phyloP scores from a whole-genome alignment of 2,797 vertebrate species.

The Acanthornis magna region DNA sequence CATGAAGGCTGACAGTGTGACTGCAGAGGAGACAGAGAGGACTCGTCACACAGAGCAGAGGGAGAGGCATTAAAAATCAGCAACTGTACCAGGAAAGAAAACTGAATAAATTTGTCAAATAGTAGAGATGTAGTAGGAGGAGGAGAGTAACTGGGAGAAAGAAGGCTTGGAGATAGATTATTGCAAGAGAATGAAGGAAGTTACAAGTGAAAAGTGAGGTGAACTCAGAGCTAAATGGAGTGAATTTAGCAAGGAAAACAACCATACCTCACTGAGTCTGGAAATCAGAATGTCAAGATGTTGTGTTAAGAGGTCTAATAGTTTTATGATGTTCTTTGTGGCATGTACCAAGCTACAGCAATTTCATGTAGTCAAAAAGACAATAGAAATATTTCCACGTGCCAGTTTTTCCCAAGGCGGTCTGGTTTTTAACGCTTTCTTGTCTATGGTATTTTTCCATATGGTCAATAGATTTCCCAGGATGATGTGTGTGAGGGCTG shows the following conservation, averaged over 20 bases:
- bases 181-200: neutral
- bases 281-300: neutral
- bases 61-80: neutral
- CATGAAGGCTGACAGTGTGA: neutral
- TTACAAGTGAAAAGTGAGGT: neutral
- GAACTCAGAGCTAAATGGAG: neutral
- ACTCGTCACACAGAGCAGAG: neutral
- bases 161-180: neutral
- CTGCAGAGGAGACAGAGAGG: neutral
- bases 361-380: neutral
- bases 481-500: neutral
- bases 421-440: neutral
- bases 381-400: neutral
- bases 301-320: neutral
- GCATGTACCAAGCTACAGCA: neutral
- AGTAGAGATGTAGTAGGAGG: neutral
- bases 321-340: neutral
- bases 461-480: neutral
- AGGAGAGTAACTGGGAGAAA: neutral
- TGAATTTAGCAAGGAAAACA: neutral
- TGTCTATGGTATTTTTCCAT: neutral
- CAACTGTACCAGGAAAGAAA: neutral
- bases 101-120: neutral
- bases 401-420: neutral
- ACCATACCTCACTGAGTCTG: neutral